phyloP scores from a whole-genome alignment of 2,113 vertebrate species.

The Pipra filicauda region DNA sequence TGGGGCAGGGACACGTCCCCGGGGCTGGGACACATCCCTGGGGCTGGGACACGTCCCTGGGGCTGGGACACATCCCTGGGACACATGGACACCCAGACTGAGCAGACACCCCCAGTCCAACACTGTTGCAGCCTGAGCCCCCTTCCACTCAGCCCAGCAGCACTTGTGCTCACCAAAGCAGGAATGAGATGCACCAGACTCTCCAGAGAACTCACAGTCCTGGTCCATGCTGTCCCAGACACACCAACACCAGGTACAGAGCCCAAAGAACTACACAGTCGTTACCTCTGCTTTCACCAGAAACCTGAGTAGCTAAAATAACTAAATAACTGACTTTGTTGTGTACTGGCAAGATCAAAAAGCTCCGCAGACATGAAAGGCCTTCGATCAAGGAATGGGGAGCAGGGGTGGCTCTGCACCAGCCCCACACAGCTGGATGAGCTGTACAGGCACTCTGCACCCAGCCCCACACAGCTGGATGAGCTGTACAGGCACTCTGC shows the following conservation, averaged over 20 bases:
- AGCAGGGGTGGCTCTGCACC: not conserved
- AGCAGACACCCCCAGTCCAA: fast-evolving
- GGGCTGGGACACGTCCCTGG: not conserved
- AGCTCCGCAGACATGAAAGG: not conserved
- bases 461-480: too few species aligned
- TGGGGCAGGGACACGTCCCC: too few species aligned
- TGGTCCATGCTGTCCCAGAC: not conserved
- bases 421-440: not conserved
- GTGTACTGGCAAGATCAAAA: not conserved
- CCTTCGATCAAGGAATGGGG: not conserved
- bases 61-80: not conserved
- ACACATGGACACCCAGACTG: fast-evolving
- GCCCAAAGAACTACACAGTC: not conserved
- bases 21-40: too few species aligned
- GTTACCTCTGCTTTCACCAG: not conserved
- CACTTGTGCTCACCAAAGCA: not conserved
- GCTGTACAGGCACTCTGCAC: too few species aligned
- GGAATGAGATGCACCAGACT: too few species aligned
- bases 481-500: too few species aligned
- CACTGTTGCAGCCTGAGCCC: not conserved
- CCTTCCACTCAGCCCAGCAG: not conserved
- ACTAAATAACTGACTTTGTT: not conserved
- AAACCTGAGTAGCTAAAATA: not conserved
- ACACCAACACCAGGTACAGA: not conserved
- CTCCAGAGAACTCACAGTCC: not conserved